A percentile compares a stretch with the other conserved stretches of the same genome.
phyloP scores from a whole-genome alignment of 2,113 vertebrate genomes.

The Oncorhynchus masou region DNA sequence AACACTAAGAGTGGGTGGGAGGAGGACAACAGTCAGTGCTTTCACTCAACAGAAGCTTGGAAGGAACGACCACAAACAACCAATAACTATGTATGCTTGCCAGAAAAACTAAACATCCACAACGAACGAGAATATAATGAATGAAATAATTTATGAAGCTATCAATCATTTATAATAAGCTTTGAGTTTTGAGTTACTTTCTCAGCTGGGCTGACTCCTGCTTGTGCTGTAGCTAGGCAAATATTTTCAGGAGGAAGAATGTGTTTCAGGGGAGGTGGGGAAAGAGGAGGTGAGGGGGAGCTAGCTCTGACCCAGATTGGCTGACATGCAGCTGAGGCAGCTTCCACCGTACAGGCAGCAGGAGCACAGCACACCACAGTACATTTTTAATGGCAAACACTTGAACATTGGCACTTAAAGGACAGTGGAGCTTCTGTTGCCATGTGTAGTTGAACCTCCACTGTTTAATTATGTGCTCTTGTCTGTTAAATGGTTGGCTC shows the following conservation, averaged over 20 bases:
- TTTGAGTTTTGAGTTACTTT: constrained; percentile 21
- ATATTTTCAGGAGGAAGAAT: constrained; percentile 46
- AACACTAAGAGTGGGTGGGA: background rate
- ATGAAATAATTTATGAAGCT: constrained; percentile 6
- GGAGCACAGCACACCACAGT: constrained; percentile 32
- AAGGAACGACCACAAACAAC: background rate
- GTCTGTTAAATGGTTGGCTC: background rate
- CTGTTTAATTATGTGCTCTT: constrained; percentile 34
- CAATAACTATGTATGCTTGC: background rate
- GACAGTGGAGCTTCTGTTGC: constrained; percentile 35
- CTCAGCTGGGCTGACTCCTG: constrained; percentile 19
- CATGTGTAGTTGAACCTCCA: constrained; percentile 5
- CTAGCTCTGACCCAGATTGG: constrained; percentile 57
- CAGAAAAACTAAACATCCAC: background rate
- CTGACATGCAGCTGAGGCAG: constrained; percentile 60
- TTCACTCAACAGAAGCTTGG: constrained; percentile 1
- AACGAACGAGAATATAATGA: background rate
- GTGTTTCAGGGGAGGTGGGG: constrained; percentile 20
- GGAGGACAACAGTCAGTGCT: background rate
- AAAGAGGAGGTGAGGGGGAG: constrained; percentile 27
- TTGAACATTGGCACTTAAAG: constrained; percentile 42
- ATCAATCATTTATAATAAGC: constrained; percentile 16
- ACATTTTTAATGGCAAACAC: constrained; percentile 59
- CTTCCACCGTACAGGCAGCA: constrained; percentile 26
- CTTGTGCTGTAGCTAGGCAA: constrained; percentile 47